These are phyloP conservation scores for Eulemur macaco DNA, from an alignment of 2,113 vertebrate species.

Conservation along the genomic window DNA sequence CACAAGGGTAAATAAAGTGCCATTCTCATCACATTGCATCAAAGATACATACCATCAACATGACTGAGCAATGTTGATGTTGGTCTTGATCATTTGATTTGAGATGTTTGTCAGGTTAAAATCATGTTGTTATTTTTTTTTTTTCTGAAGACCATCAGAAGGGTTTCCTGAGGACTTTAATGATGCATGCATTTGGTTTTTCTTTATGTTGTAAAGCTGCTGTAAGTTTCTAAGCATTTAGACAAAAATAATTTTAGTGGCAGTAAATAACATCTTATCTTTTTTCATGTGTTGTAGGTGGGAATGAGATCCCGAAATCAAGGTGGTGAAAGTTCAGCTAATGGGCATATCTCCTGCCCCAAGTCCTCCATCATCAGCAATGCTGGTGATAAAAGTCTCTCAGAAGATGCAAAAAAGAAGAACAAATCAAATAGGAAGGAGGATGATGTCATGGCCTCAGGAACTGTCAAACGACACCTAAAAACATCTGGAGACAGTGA, in stretches of 20 bases:
- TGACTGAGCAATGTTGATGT: neutral
- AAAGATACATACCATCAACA: neutral
- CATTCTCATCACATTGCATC: neutral
- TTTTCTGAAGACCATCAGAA: neutral
- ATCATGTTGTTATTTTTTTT: neutral
- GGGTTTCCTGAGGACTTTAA: conserved; percentile 19
- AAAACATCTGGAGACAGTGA: conserved; percentile 83
- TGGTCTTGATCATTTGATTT: neutral
- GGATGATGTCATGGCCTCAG: conserved; percentile 85
- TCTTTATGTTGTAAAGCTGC: neutral
- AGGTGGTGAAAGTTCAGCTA: conserved; percentile 87
- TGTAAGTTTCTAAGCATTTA: conserved; percentile 12
- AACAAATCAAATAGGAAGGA: conserved; percentile 87
- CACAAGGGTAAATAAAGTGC: neutral
- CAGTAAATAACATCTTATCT: conserved; percentile 27
- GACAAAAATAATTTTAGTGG: neutral
- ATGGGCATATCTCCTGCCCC: conserved; percentile 86
- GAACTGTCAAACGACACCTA: conserved; percentile 86
- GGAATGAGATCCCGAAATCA: conserved; percentile 94
- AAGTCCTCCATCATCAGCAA: conserved; percentile 82
- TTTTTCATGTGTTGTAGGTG: conserved; percentile 82
- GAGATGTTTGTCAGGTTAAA: neutral
- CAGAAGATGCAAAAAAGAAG: conserved; percentile 90
- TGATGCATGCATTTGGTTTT: neutral
- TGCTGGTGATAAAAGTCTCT: conserved; percentile 85